phyloP scores from a whole-genome alignment of 2,113 vertebrate genomes.

The Callipepla squamata region DNA sequence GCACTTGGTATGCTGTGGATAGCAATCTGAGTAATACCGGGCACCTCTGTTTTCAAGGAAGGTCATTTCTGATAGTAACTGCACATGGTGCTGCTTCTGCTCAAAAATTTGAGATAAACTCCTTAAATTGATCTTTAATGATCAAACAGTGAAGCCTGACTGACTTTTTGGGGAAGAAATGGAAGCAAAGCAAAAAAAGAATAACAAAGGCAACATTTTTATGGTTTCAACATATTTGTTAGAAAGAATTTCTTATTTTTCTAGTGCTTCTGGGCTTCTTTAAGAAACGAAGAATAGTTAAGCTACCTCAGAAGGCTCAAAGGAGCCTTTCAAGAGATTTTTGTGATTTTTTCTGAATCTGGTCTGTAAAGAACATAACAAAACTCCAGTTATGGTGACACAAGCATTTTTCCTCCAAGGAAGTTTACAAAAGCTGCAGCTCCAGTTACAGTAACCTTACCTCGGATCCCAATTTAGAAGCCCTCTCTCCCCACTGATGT shows the following conservation, averaged over 20 bases:
- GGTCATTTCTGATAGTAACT: not conserved
- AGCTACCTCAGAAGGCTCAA: not conserved
- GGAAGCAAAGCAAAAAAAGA: not conserved
- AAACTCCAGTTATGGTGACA: not conserved
- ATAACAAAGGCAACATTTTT: not conserved
- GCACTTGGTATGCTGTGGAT: not conserved
- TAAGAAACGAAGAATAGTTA: not conserved
- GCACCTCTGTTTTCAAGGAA: not conserved
- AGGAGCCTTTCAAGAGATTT: not conserved
- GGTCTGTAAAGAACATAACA: not conserved
- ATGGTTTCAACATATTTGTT: not conserved
- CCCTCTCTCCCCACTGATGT: not conserved
- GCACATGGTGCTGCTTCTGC: not conserved
- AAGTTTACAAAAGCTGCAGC: constrained; percentile 38
- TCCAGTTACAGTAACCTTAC: constrained; percentile 54
- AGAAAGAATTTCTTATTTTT: not conserved
- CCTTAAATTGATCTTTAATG: not conserved
- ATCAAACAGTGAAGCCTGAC: not conserved
- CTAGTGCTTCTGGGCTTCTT: not conserved
- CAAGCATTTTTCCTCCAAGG: not conserved
- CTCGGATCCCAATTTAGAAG: constrained; percentile 52
- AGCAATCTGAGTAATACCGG: not conserved
- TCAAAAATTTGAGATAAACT: not conserved
- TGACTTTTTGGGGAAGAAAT: rapidly evolving
- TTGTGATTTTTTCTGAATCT: not conserved